Evolutionary conservation across 2,113 vertebrate genomes (phyloP).

Genomic region (Albula glossodonta): DNA sequence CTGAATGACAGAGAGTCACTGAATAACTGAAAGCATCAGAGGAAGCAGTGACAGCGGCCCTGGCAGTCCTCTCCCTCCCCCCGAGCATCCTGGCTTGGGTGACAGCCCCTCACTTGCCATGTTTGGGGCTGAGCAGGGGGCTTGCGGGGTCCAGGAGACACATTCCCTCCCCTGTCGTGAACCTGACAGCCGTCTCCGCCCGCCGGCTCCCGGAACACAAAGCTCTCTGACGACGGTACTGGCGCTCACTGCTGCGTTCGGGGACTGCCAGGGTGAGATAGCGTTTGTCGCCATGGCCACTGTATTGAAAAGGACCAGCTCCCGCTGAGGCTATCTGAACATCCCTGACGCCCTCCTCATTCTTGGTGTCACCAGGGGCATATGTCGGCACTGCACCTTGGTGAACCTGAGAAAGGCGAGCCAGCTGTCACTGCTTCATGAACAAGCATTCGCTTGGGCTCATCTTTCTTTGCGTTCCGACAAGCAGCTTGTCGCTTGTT

Average conservation of each 20-base stretch:
- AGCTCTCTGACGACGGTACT: not conserved
- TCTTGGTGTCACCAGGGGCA: not conserved
- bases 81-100: not conserved
- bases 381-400: not conserved
- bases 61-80: not conserved
- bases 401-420: not conserved
- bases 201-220: slow-evolving; percentile 7
- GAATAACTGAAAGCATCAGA: not conserved
- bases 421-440: not conserved
- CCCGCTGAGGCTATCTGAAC: not conserved
- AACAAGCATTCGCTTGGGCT: not conserved
- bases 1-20: not conserved
- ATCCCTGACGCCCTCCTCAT: not conserved
- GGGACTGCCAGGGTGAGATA: not conserved
- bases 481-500: not conserved
- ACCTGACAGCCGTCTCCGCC: slow-evolving; percentile 3
- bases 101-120: not conserved
- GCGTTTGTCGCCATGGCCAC: not conserved
- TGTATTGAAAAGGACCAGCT: not conserved
- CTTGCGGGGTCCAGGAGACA: not conserved
- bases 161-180: not conserved
- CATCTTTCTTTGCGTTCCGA: not conserved
- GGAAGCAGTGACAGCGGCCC: not conserved
- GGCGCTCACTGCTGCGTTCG: not conserved
- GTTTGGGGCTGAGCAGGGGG: not conserved